These are phyloP conservation scores for Deilephila elpenor DNA, from an alignment of 2,888 invertebrate species.

Conservation along the genomic window DNA sequence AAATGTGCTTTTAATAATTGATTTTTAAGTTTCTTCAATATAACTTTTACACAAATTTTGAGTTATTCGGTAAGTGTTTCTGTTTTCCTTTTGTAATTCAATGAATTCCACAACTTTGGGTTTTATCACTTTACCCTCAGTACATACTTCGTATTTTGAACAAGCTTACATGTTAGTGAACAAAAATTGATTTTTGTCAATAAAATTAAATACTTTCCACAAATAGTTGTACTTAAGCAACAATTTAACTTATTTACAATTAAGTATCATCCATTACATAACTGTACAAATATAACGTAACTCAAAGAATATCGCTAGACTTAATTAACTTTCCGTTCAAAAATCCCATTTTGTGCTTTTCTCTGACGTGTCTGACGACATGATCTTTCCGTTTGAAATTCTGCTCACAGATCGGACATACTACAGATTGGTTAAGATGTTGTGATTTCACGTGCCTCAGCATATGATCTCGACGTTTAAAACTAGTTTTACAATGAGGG, in stretches of 20 bases:
- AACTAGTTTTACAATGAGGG: slow-evolving; percentile 54
- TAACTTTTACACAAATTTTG: too few species aligned
- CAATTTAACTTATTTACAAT: not conserved
- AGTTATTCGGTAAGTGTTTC: too few species aligned
- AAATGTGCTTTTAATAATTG: too few species aligned
- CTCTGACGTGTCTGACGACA: slow-evolving; percentile 60
- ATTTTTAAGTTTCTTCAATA: too few species aligned
- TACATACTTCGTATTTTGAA: too few species aligned
- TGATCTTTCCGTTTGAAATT: slow-evolving; percentile 65
- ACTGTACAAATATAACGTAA: not conserved
- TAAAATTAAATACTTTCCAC: too few species aligned
- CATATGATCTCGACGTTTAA: slow-evolving; percentile 68
- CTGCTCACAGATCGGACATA: slow-evolving; percentile 60
- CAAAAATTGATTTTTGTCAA: too few species aligned
- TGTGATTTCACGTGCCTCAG: slow-evolving; percentile 61
- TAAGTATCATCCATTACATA: not conserved
- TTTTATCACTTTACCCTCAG: too few species aligned
- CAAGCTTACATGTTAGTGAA: too few species aligned
- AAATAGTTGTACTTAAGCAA: not conserved
- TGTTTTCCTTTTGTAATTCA: too few species aligned
- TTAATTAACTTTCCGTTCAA: slow-evolving; percentile 55
- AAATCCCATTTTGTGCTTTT: slow-evolving; percentile 62
- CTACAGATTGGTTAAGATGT: slow-evolving; percentile 55
- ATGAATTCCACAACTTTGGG: too few species aligned
- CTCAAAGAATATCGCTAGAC: slow-evolving; percentile 42